These are phyloP conservation scores for Agapornis canus DNA, from an alignment of 2,797 vertebrate genomes.

Conservation along the genomic window DNA sequence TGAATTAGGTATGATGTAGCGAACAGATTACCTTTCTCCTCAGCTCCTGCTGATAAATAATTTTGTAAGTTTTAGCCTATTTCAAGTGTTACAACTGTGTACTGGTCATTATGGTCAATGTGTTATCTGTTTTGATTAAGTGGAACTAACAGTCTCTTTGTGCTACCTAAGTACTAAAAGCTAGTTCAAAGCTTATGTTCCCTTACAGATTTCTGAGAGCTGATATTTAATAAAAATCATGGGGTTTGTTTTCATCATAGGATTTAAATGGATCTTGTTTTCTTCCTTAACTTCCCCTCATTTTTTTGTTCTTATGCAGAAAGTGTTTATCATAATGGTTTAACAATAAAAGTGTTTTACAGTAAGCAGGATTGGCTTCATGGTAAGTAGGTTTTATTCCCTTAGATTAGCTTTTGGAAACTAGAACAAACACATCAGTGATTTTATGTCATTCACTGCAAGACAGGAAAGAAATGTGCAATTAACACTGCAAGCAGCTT, in stretches of 20 bases:
- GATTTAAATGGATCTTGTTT: neutral
- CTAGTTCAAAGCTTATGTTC: neutral
- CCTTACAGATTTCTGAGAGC: neutral
- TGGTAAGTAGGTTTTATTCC: constrained; percentile 75
- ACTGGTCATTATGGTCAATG: neutral
- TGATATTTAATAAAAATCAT: neutral
- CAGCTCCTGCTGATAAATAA: neutral
- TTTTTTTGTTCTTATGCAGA: constrained; percentile 4
- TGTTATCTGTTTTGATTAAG: neutral
- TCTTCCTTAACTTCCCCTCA: neutral
- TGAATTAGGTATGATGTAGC: neutral
- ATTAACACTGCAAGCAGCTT: constrained; percentile 57
- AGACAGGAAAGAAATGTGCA: constrained; percentile 66
- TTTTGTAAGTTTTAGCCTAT: neutral
- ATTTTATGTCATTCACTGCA: constrained; percentile 74
- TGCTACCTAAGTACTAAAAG: neutral
- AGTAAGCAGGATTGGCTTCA: constrained; percentile 54
- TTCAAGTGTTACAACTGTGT: neutral
- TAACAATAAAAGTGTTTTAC: constrained; percentile 48
- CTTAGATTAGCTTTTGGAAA: constrained; percentile 71
- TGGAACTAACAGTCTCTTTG: neutral
- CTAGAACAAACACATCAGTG: constrained; percentile 73
- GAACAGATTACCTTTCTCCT: neutral
- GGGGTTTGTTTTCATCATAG: neutral
- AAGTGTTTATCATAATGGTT: constrained; percentile 24